Base-by-base conservation (phyloP, 2,888 invertebrate genomes). In the Spisula subtruncata region DNA sequence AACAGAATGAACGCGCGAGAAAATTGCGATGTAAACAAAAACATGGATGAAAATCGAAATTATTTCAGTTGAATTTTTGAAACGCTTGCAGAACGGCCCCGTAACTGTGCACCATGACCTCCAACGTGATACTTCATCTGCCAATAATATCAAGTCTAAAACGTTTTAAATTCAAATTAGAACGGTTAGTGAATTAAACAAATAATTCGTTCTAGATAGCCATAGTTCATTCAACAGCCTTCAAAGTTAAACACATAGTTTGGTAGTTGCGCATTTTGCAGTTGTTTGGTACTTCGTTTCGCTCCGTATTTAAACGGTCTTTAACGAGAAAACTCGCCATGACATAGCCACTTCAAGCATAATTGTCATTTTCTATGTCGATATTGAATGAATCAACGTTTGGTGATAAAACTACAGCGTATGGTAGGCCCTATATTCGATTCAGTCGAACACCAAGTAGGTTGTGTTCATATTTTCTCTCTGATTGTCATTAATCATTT, bases 261-360 rank as follows among this genome's bases (percentile, higher is more conserved):
- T 18, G 0, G 79, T 80, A 32, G 85, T 80, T 85, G 85, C 80
- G 79, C 41, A 85, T 85, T 54, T 85, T 35, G 14, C 25, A 12
- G 85, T 14, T 54, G 79, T 79, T 32, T 54, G 18, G 48, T 12
- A 80, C 32, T 80, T 32, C 16, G 81, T 84, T 88, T 81, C 66
- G 88, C 84, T 60, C 41, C 83, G 84, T 81, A 41, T 41, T 48
- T 88, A 84, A 88, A 88, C 84, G 81, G 80, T 88, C 84, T 88
- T 29, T 83, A 88, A 88, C 81, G 81, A 83, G 51, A 66, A 81
- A 66, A 54, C 85, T 10, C 80, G 8, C 8, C 75, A 80, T 80
- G 85, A 25, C 79, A 56, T 41, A 1, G 14, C 25, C 60, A 8
- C 25, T 60, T 60, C 60, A 60, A 60, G 20, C 8, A 35, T 35